Evolutionary conservation across 1,140 invertebrate species (phyloP).

Genomic region (Zophobas morio): DNA sequence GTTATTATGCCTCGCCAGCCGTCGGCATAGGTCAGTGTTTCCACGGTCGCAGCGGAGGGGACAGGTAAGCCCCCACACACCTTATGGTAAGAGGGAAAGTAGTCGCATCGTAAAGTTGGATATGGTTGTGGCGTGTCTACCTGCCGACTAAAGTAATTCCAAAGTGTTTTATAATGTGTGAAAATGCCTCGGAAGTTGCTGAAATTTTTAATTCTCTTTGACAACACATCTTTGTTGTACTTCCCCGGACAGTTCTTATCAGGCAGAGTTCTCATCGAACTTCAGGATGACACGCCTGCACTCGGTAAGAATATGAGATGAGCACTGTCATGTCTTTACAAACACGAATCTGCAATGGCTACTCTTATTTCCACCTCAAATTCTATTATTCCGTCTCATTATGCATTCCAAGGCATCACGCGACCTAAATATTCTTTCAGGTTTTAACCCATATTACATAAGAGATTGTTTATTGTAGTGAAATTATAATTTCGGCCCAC

Average conservation of each 20-base stretch:
- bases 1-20: too few relatives aligned
- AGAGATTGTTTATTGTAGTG: conserved; percentile 33
- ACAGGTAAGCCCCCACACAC: conserved; percentile 42
- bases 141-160: conserved; percentile 34
- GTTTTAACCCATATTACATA: conserved; percentile 26
- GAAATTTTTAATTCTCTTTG: conserved; percentile 94
- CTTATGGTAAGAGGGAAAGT: conserved; percentile 55
- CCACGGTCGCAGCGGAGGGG: conserved; percentile 25
- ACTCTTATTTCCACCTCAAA: conserved; percentile 35
- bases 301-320: conserved; percentile 74
- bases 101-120: conserved; percentile 47
- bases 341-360: conserved; percentile 41
- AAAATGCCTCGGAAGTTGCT: conserved; percentile 88
- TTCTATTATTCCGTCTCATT: conserved; percentile 48
- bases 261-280: conserved; percentile 90
- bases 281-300: conserved; percentile 94
- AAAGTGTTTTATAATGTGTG: conserved; percentile 27
- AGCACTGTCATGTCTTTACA: conserved; percentile 49
- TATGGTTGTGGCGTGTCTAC: conserved; percentile 48
- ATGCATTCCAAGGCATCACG: conserved; percentile 34
- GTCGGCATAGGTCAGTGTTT: conserved; percentile 22
- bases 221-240: conserved; percentile 93
- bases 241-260: conserved; percentile 94
- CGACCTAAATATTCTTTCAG: conserved; percentile 34
- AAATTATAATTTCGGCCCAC: conserved; percentile 27